These are phyloP conservation scores for Abscondita cerata DNA, from an alignment of 2,888 invertebrate genomes.

Conservation along the genomic window DNA sequence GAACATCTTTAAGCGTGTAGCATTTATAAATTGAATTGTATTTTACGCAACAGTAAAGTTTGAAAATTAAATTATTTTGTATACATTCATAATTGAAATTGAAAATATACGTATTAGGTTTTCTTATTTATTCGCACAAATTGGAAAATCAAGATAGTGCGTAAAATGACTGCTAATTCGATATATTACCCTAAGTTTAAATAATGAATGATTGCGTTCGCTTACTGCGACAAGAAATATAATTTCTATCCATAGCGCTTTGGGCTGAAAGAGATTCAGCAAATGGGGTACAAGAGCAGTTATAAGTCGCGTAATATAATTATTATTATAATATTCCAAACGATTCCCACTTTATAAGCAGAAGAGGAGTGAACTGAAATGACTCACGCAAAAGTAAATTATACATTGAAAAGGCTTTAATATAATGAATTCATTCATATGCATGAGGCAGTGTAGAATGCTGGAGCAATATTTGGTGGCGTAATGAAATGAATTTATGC, in stretches of 20 bases:
- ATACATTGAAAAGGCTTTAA: constrained; percentile 72
- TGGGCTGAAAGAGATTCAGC: constrained; percentile 22
- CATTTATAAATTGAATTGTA: no score
- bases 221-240: constrained; percentile 13
- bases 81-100: neutral
- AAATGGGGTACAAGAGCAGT: constrained; percentile 42
- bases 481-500: constrained; percentile 72
- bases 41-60: no score
- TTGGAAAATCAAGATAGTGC: constrained; percentile 17
- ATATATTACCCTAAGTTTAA: constrained; percentile 23
- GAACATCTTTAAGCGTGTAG: no score
- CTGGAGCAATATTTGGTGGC: constrained; percentile 68
- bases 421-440: constrained; percentile 72
- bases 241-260: constrained; percentile 20
- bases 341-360: constrained; percentile 56
- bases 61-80: no score
- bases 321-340: constrained; percentile 56
- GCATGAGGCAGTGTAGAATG: constrained; percentile 64
- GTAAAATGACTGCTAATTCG: constrained; percentile 20
- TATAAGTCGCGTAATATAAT: constrained; percentile 53
- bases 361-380: constrained; percentile 61
- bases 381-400: constrained; percentile 72
- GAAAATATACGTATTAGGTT: constrained; percentile 1
- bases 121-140: constrained; percentile 6
- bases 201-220: constrained; percentile 20